Percentiles rank a stretch among this genome's conserved stretches.
phyloP scores from a whole-genome alignment of 53 echinoderm and acorn worm genomes.

The Echinometra lucunter region DNA sequence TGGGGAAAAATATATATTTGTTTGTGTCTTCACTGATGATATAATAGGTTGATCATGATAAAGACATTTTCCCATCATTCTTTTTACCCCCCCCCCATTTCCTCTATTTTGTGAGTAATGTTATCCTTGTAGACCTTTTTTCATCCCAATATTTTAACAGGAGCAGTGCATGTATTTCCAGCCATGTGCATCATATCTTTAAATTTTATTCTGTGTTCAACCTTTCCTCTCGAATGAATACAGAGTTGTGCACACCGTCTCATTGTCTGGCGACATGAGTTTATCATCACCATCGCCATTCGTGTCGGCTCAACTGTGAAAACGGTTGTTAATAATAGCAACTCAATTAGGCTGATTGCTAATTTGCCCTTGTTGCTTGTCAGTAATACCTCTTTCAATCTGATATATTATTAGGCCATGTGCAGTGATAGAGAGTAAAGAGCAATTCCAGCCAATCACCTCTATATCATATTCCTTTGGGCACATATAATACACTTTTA shows the following conservation, averaged over 20 bases:
- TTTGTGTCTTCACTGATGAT: not conserved
- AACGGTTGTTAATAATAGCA: slow-evolving; percentile 48
- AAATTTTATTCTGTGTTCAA: not conserved
- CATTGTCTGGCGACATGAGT: not conserved
- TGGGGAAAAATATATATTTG: not conserved
- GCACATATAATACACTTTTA: not conserved
- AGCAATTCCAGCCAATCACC: not conserved
- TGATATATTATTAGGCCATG: not conserved
- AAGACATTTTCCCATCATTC: not conserved
- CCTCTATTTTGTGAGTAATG: not conserved
- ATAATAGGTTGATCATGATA: not conserved
- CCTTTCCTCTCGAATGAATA: not conserved
- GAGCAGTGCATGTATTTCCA: not conserved
- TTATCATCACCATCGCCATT: not conserved
- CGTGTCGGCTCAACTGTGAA: slow-evolving; percentile 45
- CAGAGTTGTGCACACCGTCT: not conserved
- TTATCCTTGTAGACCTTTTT: not conserved
- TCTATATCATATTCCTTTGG: not conserved
- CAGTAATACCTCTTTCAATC: slow-evolving; percentile 18
- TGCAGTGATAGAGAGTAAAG: not conserved
- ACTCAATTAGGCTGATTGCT: slow-evolving; percentile 68
- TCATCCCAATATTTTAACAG: not conserved
- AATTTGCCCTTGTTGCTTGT: slow-evolving; percentile 59
- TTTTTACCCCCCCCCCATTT: not conserved
- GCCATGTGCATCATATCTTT: not conserved